Base-by-base conservation (phyloP, 2,113 vertebrate species). In the Cairina moschata region DNA sequence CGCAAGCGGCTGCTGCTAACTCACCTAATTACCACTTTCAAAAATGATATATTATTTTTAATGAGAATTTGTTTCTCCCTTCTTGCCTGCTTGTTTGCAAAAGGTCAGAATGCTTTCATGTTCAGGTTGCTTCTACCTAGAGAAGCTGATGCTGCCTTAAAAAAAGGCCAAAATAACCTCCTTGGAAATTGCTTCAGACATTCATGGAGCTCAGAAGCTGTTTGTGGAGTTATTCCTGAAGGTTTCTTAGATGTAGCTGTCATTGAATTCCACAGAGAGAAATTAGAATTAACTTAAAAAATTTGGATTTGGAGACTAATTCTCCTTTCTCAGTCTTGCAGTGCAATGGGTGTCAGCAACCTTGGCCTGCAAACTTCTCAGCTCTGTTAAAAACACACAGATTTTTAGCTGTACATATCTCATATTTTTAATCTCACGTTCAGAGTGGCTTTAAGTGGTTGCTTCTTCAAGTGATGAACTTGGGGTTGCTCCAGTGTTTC, bases 191-290 rank as follows among this genome's bases (percentile, higher is more conserved):
- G 44, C 81, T 89, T 76, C 56, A 31, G 86, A 84, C 7, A 31
- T 60, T 29, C n/a, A 13, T 3, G 34, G 81, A 69, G 62, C 74
- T 63, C 11, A 17, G 55, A 65, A 59, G 14, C 0, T 0, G 0
- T 22, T 34, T 54, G 74, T 1, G 0, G 59, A 89, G 29, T 25
- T 28, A 6, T 8, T 79, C 58, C 71, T 52, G 54, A 54, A 72
- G 62, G 23, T 44, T 58, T 46, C 60, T 85, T 20, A 76, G 58
- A n/a, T 66, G 44, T 25, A 31, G 62, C 74, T 85, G 74, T 66
- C 94, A 54, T 1, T 8, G 83, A 44, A 48, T 36, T 87, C 29
- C 77, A 92, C 1, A 0, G 77, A 62, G 15, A 68, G 23, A 78
- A 86, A 91, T 89, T 79, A 48, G 79, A 82, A 82, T 36, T 23